These are phyloP conservation scores for Anas flavirostris DNA, from an alignment of 2,797 vertebrate genomes.

Conservation along the genomic window DNA sequence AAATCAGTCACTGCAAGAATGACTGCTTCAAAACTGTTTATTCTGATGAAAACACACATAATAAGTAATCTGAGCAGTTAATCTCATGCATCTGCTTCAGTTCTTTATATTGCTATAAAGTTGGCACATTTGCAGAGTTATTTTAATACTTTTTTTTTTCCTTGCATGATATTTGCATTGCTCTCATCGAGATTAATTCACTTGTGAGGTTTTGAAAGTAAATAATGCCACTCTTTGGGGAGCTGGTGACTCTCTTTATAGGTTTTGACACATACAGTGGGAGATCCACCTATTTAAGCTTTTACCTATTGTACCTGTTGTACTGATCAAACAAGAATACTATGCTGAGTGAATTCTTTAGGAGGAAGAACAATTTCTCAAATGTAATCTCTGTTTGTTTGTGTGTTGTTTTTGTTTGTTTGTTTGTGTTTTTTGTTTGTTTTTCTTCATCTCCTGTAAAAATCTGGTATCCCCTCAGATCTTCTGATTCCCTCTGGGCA, in stretches of 20 bases:
- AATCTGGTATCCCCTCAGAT: rapidly evolving
- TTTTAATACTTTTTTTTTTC: not conserved
- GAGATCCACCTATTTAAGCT: not conserved
- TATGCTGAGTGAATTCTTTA: not conserved
- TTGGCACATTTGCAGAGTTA: rapidly evolving
- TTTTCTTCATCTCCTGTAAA: not conserved
- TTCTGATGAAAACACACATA: not conserved
- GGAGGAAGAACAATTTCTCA: not conserved
- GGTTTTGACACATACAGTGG: not conserved
- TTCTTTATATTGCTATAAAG: not conserved
- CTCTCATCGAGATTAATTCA: not conserved
- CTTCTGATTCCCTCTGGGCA: not conserved
- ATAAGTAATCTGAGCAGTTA: not conserved
- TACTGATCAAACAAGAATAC: not conserved
- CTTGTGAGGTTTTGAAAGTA: not conserved
- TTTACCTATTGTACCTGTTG: not conserved
- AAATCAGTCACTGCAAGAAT: not conserved
- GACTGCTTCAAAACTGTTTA: rapidly evolving
- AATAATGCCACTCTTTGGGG: not conserved
- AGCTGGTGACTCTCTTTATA: not conserved
- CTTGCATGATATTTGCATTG: not conserved
- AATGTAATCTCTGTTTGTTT: not conserved
- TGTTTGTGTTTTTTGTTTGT: not conserved
- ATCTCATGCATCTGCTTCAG: not conserved
- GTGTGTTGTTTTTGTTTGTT: no score